A percentile compares a stretch with the other conserved stretches of the same genome.
Evolutionary conservation across 2,113 vertebrate genomes (phyloP).

Genomic region (Orycteropus afer): DNA sequence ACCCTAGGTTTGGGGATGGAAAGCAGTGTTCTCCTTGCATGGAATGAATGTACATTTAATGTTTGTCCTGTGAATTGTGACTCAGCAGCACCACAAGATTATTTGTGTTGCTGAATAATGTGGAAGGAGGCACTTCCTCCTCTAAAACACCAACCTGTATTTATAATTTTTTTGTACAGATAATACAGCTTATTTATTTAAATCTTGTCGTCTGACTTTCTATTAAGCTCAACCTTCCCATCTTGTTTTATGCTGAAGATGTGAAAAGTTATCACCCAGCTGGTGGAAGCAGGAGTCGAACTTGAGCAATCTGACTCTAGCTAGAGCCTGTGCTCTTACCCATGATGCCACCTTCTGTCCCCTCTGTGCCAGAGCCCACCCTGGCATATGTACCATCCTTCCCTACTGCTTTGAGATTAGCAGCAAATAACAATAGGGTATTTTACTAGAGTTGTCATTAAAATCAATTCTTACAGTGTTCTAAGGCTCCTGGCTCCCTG

Average conservation of each 20-base stretch:
- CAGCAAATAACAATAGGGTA: not conserved
- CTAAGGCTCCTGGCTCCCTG: not conserved
- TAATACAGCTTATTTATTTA: conserved; percentile 88
- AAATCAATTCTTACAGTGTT: not conserved
- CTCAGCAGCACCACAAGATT: conserved; percentile 70
- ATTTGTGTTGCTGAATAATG: conserved; percentile 77
- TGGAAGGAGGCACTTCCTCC: conserved; percentile 79
- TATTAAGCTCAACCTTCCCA: conserved; percentile 69
- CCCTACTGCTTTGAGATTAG: not conserved
- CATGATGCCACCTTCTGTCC: fast-evolving
- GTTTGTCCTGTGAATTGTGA: conserved; percentile 83
- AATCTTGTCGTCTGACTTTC: conserved; percentile 74
- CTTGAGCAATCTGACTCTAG: not conserved
- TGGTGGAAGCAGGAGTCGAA: not conserved
- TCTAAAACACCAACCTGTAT: conserved; percentile 84
- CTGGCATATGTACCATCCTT: not conserved
- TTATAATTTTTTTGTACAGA: conserved; percentile 86
- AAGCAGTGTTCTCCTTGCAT: conserved; percentile 61
- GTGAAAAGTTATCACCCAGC: not conserved
- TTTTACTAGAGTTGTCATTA: not conserved
- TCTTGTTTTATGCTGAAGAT: not conserved
- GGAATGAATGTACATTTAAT: conserved; percentile 81
- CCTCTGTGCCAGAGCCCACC: fast-evolving
- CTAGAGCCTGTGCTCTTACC: not conserved
- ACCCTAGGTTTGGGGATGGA: not conserved